These are phyloP conservation scores for Phaetusa simplex DNA, from an alignment of 2,113 vertebrate species.

Conservation along the genomic window DNA sequence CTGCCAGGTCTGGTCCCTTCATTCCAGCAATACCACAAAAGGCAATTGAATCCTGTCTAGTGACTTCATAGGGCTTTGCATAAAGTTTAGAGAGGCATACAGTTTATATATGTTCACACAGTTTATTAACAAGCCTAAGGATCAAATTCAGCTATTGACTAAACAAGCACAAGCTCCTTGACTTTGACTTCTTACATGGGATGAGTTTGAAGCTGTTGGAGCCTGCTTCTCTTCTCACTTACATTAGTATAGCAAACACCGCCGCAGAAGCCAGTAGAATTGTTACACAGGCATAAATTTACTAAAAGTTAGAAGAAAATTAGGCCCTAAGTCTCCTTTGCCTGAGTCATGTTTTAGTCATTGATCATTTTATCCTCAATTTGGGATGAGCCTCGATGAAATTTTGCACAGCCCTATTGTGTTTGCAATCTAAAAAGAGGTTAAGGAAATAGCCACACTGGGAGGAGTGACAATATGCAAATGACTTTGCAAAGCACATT, in stretches of 20 bases:
- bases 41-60: background rate
- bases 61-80: background rate
- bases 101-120: background rate
- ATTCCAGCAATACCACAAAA: background rate
- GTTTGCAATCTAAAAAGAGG: conserved; percentile 63
- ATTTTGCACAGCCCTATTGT: background rate
- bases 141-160: background rate
- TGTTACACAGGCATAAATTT: background rate
- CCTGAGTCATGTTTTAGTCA: conserved; percentile 52
- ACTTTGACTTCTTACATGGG: background rate
- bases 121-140: background rate
- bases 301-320: conserved; percentile 35
- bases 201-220: background rate
- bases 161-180: background rate
- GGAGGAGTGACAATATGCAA: conserved; percentile 71
- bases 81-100: background rate
- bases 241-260: background rate
- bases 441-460: conserved; percentile 63
- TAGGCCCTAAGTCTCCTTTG: conserved; percentile 17
- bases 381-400: conserved; percentile 41
- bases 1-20: background rate
- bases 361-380: conserved; percentile 56
- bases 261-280: background rate
- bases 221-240: background rate
- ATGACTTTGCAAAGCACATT: conserved; percentile 65